A percentile compares a stretch with the other conserved stretches of the same genome.
These are phyloP conservation scores for Leptarthrus brevirostris DNA, from an alignment of 2,888 invertebrate species.

Conservation along the genomic window DNA sequence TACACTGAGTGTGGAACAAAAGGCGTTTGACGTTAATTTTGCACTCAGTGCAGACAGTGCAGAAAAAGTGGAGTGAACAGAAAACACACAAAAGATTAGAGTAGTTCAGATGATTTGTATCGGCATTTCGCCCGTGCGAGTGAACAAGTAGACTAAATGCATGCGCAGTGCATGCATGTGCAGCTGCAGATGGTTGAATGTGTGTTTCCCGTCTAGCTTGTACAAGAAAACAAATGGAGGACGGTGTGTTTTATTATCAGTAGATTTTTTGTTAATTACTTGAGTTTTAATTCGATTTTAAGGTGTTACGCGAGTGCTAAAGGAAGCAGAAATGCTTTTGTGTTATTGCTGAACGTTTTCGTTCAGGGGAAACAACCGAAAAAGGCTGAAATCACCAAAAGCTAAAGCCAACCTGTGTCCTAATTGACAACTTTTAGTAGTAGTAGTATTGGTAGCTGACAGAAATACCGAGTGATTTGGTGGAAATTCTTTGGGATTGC, in stretches of 20 bases:
- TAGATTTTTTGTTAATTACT: neutral
- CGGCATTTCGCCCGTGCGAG: too few relatives aligned
- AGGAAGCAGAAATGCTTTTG: neutral
- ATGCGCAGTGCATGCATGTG: too few relatives aligned
- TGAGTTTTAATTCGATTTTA: neutral
- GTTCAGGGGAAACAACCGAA: neutral
- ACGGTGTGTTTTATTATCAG: slow-evolving; percentile 7
- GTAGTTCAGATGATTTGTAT: too few relatives aligned
- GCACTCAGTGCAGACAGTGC: too few relatives aligned
- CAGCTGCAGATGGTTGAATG: too few relatives aligned
- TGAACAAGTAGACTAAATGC: too few relatives aligned
- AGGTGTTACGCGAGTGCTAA: neutral
- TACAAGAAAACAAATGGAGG: neutral
- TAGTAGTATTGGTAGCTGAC: neutral
- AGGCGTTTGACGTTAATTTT: too few relatives aligned
- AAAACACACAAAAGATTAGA: too few relatives aligned
- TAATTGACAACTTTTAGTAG: neutral
- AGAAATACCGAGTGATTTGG: neutral
- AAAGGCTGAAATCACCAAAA: neutral
- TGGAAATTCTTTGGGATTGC: neutral
- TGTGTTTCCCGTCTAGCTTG: too few relatives aligned
- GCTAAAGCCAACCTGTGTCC: slow-evolving; percentile 4
- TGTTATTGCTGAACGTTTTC: neutral
- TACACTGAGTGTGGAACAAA: too few relatives aligned
- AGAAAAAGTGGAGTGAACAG: too few relatives aligned